Conservation (phyloP, 2,797 vertebrate genomes). For the Erpetoichthys calabaricus region DNA sequence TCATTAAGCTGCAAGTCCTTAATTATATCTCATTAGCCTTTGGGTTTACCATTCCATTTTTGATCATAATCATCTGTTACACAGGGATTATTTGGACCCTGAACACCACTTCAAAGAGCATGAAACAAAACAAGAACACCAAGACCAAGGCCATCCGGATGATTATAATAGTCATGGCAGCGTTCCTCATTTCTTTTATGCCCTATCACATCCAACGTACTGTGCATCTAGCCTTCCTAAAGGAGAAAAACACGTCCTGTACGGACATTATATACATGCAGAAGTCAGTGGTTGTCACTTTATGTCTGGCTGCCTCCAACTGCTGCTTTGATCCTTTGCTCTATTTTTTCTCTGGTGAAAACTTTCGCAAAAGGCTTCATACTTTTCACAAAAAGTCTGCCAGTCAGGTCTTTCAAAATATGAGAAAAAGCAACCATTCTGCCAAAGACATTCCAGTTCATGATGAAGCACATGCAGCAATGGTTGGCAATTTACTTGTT, state of each 20-base stretch:
- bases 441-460: no score
- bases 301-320: slow-evolving; percentile 77
- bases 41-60: slow-evolving; percentile 75
- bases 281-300: slow-evolving; percentile 76
- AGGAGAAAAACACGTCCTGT: slow-evolving; percentile 27
- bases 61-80: slow-evolving; percentile 73
- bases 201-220: slow-evolving; percentile 86
- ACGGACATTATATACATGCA: slow-evolving; percentile 54
- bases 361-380: slow-evolving; percentile 65
- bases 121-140: slow-evolving; percentile 43
- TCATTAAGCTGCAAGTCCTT: slow-evolving; percentile 41
- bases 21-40: slow-evolving; percentile 66
- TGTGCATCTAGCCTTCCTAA: slow-evolving; percentile 56
- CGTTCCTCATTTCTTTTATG: slow-evolving; percentile 78
- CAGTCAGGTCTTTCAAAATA: not conserved
- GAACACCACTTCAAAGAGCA: slow-evolving; percentile 38
- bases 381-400: slow-evolving; percentile 46
- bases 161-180: slow-evolving; percentile 72
- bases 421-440: slow-evolving; percentile 5
- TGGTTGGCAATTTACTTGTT: no score
- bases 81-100: slow-evolving; percentile 65
- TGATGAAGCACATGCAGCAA: no score
- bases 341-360: slow-evolving; percentile 86
- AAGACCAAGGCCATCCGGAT: slow-evolving; percentile 69
- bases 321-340: slow-evolving; percentile 87